Conservation (phyloP, 2,797 vertebrate species). For the Pampus argenteus region DNA sequence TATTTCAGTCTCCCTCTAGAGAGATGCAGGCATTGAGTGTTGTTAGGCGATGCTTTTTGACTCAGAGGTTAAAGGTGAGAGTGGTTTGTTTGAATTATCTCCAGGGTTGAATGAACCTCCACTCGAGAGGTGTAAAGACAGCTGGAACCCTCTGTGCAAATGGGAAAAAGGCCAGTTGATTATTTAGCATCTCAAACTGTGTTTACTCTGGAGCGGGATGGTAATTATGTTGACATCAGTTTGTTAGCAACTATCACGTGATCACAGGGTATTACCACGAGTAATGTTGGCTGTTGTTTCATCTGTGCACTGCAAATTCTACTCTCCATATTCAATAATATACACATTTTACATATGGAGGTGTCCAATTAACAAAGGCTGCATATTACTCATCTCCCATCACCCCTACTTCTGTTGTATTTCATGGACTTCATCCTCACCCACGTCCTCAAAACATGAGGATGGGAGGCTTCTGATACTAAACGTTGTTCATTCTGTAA, state of each 20-base stretch:
- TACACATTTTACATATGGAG: too few relatives aligned
- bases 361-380: too few relatives aligned
- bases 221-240: conserved; percentile 47
- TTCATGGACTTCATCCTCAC: neutral
- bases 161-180: conserved; percentile 49
- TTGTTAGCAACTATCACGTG: conserved; percentile 26
- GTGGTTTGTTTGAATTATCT: conserved; percentile 50
- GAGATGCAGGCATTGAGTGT: conserved; percentile 14
- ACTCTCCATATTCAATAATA: too few relatives aligned
- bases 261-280: conserved; percentile 10
- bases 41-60: conserved; percentile 8
- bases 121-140: conserved; percentile 40
- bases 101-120: conserved; percentile 42
- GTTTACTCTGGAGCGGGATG: conserved; percentile 39
- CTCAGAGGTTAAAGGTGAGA: conserved; percentile 46
- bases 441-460: too few relatives aligned
- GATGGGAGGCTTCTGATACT: neutral
- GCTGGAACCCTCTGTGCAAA: conserved; percentile 43
- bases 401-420: neutral
- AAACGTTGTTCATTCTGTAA: neutral
- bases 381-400: neutral
- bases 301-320: neutral
- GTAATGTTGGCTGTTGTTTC: conserved; percentile 25
- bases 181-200: conserved; percentile 55
- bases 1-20: conserved; percentile 22